phyloP scores from a whole-genome alignment of 2,113 vertebrate species.

The Grammatotria lemairii region DNA sequence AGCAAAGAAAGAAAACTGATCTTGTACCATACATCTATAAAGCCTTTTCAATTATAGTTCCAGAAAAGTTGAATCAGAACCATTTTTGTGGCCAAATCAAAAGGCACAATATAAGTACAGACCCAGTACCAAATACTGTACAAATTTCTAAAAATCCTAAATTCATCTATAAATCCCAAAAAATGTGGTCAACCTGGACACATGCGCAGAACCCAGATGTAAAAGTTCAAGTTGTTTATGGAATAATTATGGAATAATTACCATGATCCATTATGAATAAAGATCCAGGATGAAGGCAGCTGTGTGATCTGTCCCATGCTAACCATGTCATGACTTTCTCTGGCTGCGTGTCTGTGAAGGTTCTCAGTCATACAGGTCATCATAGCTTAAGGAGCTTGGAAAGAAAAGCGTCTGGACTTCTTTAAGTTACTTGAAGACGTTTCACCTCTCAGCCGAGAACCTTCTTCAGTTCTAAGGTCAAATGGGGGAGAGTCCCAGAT shows the following conservation, averaged over 20 bases:
- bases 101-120: neutral
- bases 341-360: neutral
- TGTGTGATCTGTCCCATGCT: neutral
- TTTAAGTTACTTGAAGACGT: neutral
- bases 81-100: neutral
- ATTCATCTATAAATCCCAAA: neutral
- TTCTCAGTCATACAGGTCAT: neutral
- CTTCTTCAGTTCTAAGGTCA: neutral
- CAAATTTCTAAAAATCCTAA: neutral
- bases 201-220: neutral
- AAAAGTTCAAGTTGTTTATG: neutral
- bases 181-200: neutral
- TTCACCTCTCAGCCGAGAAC: neutral
- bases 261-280: neutral
- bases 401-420: neutral
- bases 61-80: neutral
- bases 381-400: rapidly evolving
- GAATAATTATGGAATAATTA: neutral
- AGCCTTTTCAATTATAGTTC: neutral
- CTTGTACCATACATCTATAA: neutral
- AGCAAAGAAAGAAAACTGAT: neutral
- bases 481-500: neutral
- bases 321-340: neutral
- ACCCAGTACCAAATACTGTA: neutral
- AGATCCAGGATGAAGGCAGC: neutral